phyloP scores from a whole-genome alignment of 2,888 invertebrate species.

The Pantelozetes paolii region DNA sequence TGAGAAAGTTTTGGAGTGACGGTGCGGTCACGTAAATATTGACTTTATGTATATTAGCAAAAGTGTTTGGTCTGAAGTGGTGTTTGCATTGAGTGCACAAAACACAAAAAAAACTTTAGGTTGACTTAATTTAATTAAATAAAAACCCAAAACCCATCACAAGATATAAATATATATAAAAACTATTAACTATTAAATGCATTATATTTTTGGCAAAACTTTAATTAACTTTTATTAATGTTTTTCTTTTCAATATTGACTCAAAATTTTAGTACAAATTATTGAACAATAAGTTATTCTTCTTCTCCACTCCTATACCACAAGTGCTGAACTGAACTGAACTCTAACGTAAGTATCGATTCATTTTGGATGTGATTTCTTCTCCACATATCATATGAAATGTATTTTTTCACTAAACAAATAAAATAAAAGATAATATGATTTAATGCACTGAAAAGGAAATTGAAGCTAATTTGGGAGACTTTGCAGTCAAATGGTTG shows the following conservation, averaged over 20 bases:
- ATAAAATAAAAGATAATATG: not conserved
- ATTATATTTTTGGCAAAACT: not conserved
- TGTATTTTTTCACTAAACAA: not conserved
- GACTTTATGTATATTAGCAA: conserved; percentile 8
- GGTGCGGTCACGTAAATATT: conserved; percentile 3
- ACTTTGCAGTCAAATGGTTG: not conserved
- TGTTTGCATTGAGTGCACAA: not conserved
- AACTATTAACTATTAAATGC: not conserved
- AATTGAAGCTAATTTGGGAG: conserved; percentile 9
- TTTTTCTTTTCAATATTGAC: not conserved
- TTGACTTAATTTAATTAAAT: not conserved
- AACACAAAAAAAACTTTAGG: not conserved
- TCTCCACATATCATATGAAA: not conserved
- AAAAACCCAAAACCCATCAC: not conserved
- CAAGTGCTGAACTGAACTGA: no score
- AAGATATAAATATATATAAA: not conserved
- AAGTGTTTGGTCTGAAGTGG: not conserved
- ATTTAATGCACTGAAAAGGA: not conserved
- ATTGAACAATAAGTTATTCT: no score
- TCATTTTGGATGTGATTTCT: not conserved
- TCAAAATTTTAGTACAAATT: not conserved
- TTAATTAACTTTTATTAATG: conserved; percentile 9
- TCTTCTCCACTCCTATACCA: no score
- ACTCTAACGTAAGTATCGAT: not conserved
- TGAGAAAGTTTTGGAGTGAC: not conserved